Conservation (phyloP, 53 echinoderm and acorn worm species). For the Echinarachnius parma region DNA sequence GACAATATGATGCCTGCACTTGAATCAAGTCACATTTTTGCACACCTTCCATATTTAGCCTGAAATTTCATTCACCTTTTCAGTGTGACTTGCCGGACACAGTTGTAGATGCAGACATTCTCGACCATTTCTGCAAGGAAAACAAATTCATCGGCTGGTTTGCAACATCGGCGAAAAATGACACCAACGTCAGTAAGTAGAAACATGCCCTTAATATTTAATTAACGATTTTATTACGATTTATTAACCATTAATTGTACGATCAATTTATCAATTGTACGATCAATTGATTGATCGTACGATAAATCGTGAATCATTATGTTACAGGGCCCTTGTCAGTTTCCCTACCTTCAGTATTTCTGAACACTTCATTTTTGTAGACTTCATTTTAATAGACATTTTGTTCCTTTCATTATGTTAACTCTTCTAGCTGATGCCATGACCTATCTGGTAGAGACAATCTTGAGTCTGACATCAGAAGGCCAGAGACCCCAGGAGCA, state of each 20-base stretch:
- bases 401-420: not conserved
- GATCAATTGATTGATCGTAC: too few relatives aligned
- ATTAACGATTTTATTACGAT: too few relatives aligned
- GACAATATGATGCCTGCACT: too few relatives aligned
- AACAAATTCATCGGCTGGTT: conserved; percentile 97
- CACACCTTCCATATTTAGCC: too few relatives aligned
- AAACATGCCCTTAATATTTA: too few relatives aligned
- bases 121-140: conserved; percentile 77
- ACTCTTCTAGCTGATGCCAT: conserved; percentile 96
- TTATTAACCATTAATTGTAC: too few relatives aligned
- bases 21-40: too few relatives aligned
- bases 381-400: not conserved
- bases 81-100: conserved; percentile 86
- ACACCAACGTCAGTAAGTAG: conserved; percentile 79
- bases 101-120: conserved; percentile 64
- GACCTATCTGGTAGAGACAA: conserved; percentile 81
- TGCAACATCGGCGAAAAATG: conserved; percentile 91
- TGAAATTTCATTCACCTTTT: not conserved
- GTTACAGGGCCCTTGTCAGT: too few relatives aligned
- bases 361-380: not conserved
- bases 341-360: not conserved
- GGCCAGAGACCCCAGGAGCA: conserved; percentile 75
- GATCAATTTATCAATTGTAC: too few relatives aligned
- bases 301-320: too few relatives aligned
- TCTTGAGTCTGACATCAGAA: conserved; percentile 69